A percentile compares a stretch with the other conserved stretches of the same genome.
Evolutionary conservation across 2,888 invertebrate genomes (phyloP).

Genomic region (Amblyjoppa proteus): DNA sequence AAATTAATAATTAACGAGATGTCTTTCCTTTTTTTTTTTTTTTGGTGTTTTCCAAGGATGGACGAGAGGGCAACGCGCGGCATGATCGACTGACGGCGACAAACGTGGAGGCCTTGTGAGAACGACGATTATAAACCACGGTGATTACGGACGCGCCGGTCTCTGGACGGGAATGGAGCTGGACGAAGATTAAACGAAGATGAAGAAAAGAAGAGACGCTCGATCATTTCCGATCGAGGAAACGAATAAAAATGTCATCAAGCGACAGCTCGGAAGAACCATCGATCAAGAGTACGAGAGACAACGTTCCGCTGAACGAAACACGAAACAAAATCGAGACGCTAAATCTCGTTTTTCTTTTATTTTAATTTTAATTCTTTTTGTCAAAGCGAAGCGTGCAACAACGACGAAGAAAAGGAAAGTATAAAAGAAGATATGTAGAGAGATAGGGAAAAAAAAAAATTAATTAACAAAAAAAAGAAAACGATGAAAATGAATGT

Average conservation of each 20-base stretch:
- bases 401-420: slow-evolving; percentile 22
- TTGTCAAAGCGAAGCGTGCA: slow-evolving; percentile 1
- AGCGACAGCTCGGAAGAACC: not conserved
- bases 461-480: slow-evolving; percentile 53
- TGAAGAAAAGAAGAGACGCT: slow-evolving; percentile 61
- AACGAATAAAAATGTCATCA: slow-evolving; percentile 57
- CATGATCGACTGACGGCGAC: slow-evolving; percentile 83
- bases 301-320: slow-evolving; percentile 22
- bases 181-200: slow-evolving; percentile 28
- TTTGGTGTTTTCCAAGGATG: slow-evolving; percentile 78
- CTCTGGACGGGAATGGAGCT: slow-evolving; percentile 51
- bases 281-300: slow-evolving; percentile 69
- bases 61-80: slow-evolving; percentile 84
- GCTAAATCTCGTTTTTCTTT: too few relatives aligned
- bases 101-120: slow-evolving; percentile 75
- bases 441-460: slow-evolving; percentile 58
- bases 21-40: not conserved
- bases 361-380: too few relatives aligned
- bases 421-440: slow-evolving; percentile 58
- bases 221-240: slow-evolving; percentile 69
- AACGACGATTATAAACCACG: slow-evolving; percentile 55
- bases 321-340: not conserved
- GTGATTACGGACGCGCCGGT: slow-evolving; percentile 72
- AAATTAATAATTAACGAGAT: slow-evolving; percentile 18
- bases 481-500: slow-evolving; percentile 38